Evolutionary conservation across 2,797 vertebrate genomes (phyloP), one percentile per base, ranked within the genome.

Genomic region (Urosaurus nigricauda): DNA sequence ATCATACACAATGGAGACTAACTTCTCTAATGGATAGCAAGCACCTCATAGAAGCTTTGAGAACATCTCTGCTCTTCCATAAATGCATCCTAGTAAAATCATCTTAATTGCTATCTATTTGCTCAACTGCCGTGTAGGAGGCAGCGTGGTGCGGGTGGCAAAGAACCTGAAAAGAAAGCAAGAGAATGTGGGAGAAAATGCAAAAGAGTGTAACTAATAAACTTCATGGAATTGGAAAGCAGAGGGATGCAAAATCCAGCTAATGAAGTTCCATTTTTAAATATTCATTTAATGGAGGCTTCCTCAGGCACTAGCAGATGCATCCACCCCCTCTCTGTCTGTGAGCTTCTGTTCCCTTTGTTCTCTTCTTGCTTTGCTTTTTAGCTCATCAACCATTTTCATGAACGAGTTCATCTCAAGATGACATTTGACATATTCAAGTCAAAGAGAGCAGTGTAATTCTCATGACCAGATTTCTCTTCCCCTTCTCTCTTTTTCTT

Each of bases 141-240:
- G 13, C n/a, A 26, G 29, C 12, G 16, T 1, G 32, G 29, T 40
- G 75, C 3, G 2, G 19, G n/a, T 29, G 58, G 87, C 40, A 75
- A 37, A 84, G 63, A 37, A 47, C 65, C 14, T 79, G 56, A 77
- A 83, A 65, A 16, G 35, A 84, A 75, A 73, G 37, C 83, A 73
- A 35, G 74, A 43, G 26, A 58, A 65, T 37, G 17, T 19, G 13
- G 65, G 53, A 79, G 60, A 53, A 75, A 51, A 77, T 40, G 58
- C 58, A 77, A 58, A 87, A 53, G 47, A 19, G 24, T 58, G 19
- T 75, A 63, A 85, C 56, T 75, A 81, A 81, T 87, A 87, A 74
- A 63, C 32, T 51, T 75, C 21, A n/a, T 37, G 51, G 32, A 87
- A 19, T 40, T 37, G 79, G 71, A 82, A 79, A 68, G 65, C 8